Conservation (phyloP, 2,888 invertebrate species). For the Meteorus cinctellus region DNA sequence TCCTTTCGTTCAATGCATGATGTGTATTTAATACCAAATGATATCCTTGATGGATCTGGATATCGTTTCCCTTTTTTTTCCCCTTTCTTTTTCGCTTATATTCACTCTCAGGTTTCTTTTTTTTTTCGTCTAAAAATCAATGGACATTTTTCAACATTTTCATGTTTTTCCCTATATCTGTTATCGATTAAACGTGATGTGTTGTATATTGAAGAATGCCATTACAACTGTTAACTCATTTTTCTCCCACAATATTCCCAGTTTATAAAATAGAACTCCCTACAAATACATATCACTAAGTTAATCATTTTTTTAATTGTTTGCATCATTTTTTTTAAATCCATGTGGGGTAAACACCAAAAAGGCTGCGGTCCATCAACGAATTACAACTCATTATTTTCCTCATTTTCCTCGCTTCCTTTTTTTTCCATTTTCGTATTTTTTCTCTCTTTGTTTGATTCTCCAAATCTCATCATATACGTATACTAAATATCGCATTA, state of each 20-base stretch:
- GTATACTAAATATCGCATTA: slow-evolving; percentile 56
- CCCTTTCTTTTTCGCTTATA: background rate
- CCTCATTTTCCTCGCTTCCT: background rate
- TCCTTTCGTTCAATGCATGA: background rate
- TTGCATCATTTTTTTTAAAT: slow-evolving; percentile 27
- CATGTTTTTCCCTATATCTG: slow-evolving; percentile 18
- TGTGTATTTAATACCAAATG: slow-evolving; percentile 38
- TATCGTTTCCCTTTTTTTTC: slow-evolving; percentile 41
- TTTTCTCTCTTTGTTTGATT: slow-evolving; percentile 53
- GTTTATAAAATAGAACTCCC: slow-evolving; percentile 43
- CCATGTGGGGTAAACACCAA: slow-evolving; percentile 51
- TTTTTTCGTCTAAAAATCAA: slow-evolving; percentile 26
- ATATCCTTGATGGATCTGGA: slow-evolving; percentile 45
- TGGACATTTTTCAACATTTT: slow-evolving; percentile 10
- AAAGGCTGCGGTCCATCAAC: slow-evolving; percentile 57
- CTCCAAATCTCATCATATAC: slow-evolving; percentile 63
- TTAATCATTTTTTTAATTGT: slow-evolving; percentile 7
- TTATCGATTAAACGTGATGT: slow-evolving; percentile 15
- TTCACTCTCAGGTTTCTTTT: background rate
- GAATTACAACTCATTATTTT: slow-evolving; percentile 57
- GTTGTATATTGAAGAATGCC: slow-evolving; percentile 6
- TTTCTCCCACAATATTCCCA: slow-evolving; percentile 32
- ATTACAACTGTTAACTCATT: background rate
- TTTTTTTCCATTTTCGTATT: slow-evolving; percentile 37
- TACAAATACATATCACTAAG: slow-evolving; percentile 33